These are phyloP conservation scores for Monochamus saltuarius DNA, from an alignment of 1,140 invertebrate species.

Conservation along the genomic window DNA sequence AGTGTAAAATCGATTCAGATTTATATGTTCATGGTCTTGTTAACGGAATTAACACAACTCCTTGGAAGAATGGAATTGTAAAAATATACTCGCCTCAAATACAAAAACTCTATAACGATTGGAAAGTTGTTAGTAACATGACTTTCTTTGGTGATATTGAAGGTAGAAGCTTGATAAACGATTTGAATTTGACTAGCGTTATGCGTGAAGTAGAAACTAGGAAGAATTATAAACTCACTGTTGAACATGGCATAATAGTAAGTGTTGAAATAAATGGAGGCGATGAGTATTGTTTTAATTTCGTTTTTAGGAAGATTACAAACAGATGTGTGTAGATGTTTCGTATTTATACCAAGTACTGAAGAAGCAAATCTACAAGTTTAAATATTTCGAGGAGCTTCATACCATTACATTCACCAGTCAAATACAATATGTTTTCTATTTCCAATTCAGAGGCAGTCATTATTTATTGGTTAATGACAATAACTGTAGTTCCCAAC, in stretches of 20 bases:
- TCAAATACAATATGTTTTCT: conserved; percentile 45
- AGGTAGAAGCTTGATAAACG: conserved; percentile 43
- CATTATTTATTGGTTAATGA: conserved; percentile 52
- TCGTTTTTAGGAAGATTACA: conserved; percentile 43
- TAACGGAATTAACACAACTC: conserved; percentile 41
- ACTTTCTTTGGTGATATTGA: conserved; percentile 42
- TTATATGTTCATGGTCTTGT: conserved; percentile 36
- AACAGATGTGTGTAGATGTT: conserved; percentile 45
- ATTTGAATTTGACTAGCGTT: conserved; percentile 42
- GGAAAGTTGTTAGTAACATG: conserved; percentile 47
- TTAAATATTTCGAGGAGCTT: conserved; percentile 53
- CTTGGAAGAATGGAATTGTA: conserved; percentile 45
- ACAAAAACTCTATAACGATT: conserved; percentile 46
- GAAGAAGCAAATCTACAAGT: conserved; percentile 51
- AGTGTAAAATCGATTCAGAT: conserved; percentile 32
- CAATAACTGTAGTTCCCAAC: conserved; percentile 40
- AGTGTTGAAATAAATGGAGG: conserved; percentile 9
- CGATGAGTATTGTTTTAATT: not conserved
- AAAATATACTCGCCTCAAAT: conserved; percentile 21
- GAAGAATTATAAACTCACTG: conserved; percentile 28
- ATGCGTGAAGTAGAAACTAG: conserved; percentile 32
- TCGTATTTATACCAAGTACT: conserved; percentile 35
- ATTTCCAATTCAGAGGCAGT: conserved; percentile 43
- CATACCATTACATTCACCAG: conserved; percentile 45
- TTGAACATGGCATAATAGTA: conserved; percentile 41